A percentile compares a stretch with the other conserved stretches of the same genome.
Evolutionary conservation across 1,140 invertebrate species (phyloP).

Genomic region (Papilio helenus): DNA sequence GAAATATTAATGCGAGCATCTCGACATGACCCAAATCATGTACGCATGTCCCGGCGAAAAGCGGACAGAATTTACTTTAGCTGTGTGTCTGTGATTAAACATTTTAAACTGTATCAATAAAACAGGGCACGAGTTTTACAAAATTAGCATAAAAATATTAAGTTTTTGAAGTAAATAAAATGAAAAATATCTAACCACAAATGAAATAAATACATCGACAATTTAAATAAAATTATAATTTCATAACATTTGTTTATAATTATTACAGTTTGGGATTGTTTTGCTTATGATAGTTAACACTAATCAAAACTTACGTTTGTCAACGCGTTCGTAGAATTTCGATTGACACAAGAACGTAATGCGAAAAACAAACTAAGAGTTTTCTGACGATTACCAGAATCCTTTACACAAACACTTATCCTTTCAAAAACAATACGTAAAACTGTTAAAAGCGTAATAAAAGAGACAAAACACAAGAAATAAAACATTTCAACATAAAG

Average conservation of each 20-base stretch:
- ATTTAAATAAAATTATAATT: too few relatives aligned
- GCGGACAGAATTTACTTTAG: background rate
- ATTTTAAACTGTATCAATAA: background rate
- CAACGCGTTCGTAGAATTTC: background rate
- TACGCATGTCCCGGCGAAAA: background rate
- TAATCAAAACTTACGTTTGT: slow-evolving; percentile 17
- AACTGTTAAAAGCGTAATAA: slow-evolving; percentile 1
- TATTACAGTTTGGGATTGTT: too few relatives aligned
- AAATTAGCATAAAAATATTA: too few relatives aligned
- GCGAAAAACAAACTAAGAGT: background rate
- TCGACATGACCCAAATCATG: slow-evolving; percentile 17
- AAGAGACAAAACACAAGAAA: background rate
- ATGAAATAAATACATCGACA: too few relatives aligned
- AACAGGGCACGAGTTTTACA: background rate
- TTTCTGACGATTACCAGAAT: slow-evolving; percentile 4
- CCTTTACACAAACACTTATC: background rate
- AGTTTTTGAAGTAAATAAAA: too few relatives aligned
- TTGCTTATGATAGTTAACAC: too few relatives aligned
- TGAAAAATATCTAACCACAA: too few relatives aligned
- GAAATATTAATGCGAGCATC: background rate
- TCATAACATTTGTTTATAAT: too few relatives aligned
- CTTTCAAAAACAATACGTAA: background rate
- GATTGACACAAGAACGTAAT: background rate
- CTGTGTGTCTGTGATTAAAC: background rate
- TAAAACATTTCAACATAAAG: slow-evolving; percentile 13